phyloP scores from a whole-genome alignment of 2,888 invertebrate genomes.

The Phanerotoma sp. region DNA sequence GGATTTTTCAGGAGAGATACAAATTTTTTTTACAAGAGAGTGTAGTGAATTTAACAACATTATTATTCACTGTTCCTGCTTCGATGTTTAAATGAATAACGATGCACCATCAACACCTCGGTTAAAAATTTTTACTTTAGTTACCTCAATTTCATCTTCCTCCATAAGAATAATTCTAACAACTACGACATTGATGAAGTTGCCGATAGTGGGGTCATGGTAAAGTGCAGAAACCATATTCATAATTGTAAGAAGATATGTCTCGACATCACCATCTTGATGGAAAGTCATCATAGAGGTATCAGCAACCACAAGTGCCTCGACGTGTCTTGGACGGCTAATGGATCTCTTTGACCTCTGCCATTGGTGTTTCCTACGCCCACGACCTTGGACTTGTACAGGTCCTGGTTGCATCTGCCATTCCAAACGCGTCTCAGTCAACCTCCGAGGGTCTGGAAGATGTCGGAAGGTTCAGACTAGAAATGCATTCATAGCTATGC shows the following conservation, averaged over 20 bases:
- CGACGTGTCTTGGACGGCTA: slow-evolving; percentile 77
- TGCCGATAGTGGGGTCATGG: slow-evolving; percentile 86
- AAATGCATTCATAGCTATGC: slow-evolving; percentile 1
- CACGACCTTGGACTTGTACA: slow-evolving; percentile 59
- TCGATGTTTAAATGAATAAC: too few species aligned
- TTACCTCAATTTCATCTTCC: slow-evolving; percentile 62
- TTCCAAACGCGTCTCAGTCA: slow-evolving; percentile 60
- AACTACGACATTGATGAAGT: slow-evolving; percentile 87
- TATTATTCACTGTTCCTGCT: too few species aligned
- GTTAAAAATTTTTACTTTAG: too few species aligned
- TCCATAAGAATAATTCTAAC: slow-evolving; percentile 81
- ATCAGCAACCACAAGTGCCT: slow-evolving; percentile 86
- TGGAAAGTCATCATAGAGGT: slow-evolving; percentile 86
- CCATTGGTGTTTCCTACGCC: slow-evolving; percentile 43
- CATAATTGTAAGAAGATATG: slow-evolving; percentile 88
- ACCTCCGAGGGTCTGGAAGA: slow-evolving; percentile 48
- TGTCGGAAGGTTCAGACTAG: too few species aligned
- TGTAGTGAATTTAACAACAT: too few species aligned
- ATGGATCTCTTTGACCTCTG: slow-evolving; percentile 63
- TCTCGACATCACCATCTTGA: slow-evolving; percentile 76
- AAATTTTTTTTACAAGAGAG: too few species aligned
- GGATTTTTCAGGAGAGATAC: too few species aligned
- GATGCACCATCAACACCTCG: too few species aligned
- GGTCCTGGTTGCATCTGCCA: slow-evolving; percentile 62
- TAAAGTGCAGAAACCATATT: slow-evolving; percentile 88